Conservation (phyloP, 2,797 vertebrate genomes). For the Muscicapa comitata region DNA sequence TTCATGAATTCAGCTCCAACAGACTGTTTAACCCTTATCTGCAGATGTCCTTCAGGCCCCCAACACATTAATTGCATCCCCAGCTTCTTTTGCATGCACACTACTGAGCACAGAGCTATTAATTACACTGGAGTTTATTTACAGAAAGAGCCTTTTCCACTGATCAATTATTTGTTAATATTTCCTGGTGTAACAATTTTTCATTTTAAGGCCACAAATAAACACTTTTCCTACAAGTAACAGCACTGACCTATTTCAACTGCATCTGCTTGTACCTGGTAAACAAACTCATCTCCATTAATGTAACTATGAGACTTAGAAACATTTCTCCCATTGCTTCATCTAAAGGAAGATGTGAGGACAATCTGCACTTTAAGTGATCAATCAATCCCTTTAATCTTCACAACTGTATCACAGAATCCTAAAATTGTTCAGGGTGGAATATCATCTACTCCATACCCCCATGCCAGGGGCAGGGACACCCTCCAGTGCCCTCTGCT, state of each 20-base stretch:
- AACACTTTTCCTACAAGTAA: slow-evolving; percentile 77
- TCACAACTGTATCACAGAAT: rapidly evolving
- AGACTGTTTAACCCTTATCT: slow-evolving; percentile 86
- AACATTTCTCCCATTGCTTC: not conserved
- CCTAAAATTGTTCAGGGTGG: not conserved
- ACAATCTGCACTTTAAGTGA: not conserved
- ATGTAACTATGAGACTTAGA: not conserved
- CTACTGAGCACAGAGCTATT: slow-evolving; percentile 89
- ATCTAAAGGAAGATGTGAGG: not conserved
- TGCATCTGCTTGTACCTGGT: not conserved
- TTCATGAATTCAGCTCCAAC: slow-evolving; percentile 79
- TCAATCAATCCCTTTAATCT: not conserved
- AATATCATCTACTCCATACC: not conserved
- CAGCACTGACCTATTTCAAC: slow-evolving; percentile 36
- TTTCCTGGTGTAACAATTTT: slow-evolving; percentile 80
- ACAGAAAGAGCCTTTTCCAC: slow-evolving; percentile 82
- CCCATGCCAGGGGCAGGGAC: not conserved
- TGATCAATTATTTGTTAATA: slow-evolving; percentile 91
- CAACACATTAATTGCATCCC: slow-evolving; percentile 82
- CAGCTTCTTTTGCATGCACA: slow-evolving; percentile 83
- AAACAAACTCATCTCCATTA: not conserved
- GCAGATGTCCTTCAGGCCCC: slow-evolving; percentile 84
- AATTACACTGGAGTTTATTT: slow-evolving; percentile 91
- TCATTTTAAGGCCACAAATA: slow-evolving; percentile 72
- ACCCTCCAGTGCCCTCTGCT: not conserved